These are phyloP conservation scores for Acrocyrtus sp. DNA, from an alignment of 2,888 invertebrate genomes.

Conservation along the genomic window DNA sequence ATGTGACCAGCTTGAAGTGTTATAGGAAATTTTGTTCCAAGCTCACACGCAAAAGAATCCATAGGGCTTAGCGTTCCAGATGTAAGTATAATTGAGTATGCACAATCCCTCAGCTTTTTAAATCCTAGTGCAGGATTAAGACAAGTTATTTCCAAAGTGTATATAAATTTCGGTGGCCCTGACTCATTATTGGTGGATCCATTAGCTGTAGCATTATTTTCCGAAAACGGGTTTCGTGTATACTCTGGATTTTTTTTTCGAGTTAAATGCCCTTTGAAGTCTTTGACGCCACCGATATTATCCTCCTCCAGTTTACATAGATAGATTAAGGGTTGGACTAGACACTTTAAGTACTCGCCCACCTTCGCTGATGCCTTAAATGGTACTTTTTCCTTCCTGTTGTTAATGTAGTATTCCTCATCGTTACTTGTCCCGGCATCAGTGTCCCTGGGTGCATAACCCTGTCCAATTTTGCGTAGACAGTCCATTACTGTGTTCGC, in stretches of 20 bases:
- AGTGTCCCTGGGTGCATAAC: no score
- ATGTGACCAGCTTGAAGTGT: slow-evolving; percentile 52
- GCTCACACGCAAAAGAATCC: slow-evolving; percentile 51
- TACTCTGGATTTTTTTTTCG: slow-evolving; percentile 13
- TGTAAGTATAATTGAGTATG: slow-evolving; percentile 55
- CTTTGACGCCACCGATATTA: slow-evolving; percentile 30
- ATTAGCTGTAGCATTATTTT: neutral
- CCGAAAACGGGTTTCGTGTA: no score
- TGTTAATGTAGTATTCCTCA: slow-evolving; percentile 16
- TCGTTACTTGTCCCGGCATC: neutral
- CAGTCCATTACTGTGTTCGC: neutral
- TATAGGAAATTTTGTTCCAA: slow-evolving; percentile 41
- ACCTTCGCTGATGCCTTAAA: slow-evolving; percentile 6
- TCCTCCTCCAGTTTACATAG: slow-evolving; percentile 13
- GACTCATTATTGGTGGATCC: neutral
- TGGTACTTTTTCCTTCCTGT: neutral
- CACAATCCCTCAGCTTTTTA: slow-evolving; percentile 25
- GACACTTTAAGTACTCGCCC: neutral
- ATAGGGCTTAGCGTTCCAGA: slow-evolving; percentile 58
- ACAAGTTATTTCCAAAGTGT: slow-evolving; percentile 48
- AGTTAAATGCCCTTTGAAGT: slow-evolving; percentile 28
- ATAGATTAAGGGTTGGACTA: neutral
- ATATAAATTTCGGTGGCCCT: slow-evolving; percentile 9
- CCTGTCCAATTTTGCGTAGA: neutral
- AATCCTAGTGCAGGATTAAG: slow-evolving; percentile 60